Evolutionary conservation across 2,113 vertebrate genomes (phyloP).

Genomic region (Ranitomeya imitator): DNA sequence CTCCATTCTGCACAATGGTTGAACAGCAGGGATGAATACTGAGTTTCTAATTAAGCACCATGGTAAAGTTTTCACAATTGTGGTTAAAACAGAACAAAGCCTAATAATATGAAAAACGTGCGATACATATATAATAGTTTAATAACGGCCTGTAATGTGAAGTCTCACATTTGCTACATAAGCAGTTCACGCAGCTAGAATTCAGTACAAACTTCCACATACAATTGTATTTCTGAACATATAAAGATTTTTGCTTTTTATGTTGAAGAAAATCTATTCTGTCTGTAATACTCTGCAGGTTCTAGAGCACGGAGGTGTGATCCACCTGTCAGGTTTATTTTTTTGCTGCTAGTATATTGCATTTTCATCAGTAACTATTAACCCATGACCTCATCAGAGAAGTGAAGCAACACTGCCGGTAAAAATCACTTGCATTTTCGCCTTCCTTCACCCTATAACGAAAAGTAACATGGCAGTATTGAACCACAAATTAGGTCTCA

Average conservation of each 20-base stretch:
- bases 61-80: conserved; percentile 16
- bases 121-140: background rate
- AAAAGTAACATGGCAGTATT: too few species aligned
- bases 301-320: background rate
- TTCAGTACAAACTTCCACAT: background rate
- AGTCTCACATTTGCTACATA: background rate
- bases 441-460: too few species aligned
- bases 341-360: background rate
- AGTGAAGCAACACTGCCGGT: too few species aligned
- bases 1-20: conserved; percentile 27
- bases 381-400: too few species aligned
- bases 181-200: background rate
- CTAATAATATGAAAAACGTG: conserved; percentile 3
- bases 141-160: background rate
- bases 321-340: too few species aligned
- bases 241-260: background rate
- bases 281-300: background rate
- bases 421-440: too few species aligned
- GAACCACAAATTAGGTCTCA: too few species aligned
- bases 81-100: conserved; percentile 18
- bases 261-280: background rate
- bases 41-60: conserved; percentile 31
- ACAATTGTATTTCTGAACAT: background rate
- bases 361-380: background rate
- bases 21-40: conserved; percentile 27